These are phyloP conservation scores for Syrista parreyssii DNA, from an alignment of 2,888 invertebrate species.

Conservation along the genomic window DNA sequence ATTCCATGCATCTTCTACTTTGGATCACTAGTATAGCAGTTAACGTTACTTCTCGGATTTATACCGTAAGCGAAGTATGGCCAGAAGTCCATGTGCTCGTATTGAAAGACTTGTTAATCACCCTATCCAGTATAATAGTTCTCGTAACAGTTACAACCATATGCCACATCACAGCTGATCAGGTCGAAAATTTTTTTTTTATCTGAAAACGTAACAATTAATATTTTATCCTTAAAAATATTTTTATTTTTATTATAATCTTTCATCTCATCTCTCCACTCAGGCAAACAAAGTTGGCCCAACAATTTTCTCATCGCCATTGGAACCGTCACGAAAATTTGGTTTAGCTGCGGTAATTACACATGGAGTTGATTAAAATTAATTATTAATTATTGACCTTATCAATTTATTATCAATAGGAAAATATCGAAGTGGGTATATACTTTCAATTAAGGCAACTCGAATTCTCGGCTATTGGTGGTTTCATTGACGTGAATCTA, in stretches of 20 bases:
- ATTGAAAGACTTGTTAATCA: conserved; percentile 36
- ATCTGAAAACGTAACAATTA: conserved; percentile 12
- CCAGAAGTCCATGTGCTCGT: conserved; percentile 14
- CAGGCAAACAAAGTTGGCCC: not conserved
- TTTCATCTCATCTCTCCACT: not conserved
- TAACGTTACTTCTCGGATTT: conserved; percentile 43
- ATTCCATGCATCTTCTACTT: conserved; percentile 37
- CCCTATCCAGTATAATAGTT: conserved; percentile 29
- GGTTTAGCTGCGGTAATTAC: not conserved
- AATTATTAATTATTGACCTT: too few relatives aligned
- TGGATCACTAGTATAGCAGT: conserved; percentile 44
- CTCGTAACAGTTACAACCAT: conserved; percentile 35
- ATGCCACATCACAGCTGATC: conserved; percentile 40
- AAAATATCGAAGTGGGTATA: conserved; percentile 39
- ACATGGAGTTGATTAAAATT: too few relatives aligned
- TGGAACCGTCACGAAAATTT: not conserved
- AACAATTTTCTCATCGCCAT: not conserved
- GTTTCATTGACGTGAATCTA: conserved; percentile 42
- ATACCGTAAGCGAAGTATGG: conserved; percentile 32
- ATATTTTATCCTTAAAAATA: too few relatives aligned
- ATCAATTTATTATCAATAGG: conserved; percentile 30
- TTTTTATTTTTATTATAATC: too few relatives aligned
- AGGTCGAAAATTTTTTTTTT: conserved; percentile 30
- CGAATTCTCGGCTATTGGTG: conserved; percentile 34
- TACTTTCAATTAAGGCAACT: conserved; percentile 42